A percentile compares a stretch with the other conserved stretches of the same genome.
Conservation (phyloP, 1,140 invertebrate species). For the Diachasma alloeum region DNA sequence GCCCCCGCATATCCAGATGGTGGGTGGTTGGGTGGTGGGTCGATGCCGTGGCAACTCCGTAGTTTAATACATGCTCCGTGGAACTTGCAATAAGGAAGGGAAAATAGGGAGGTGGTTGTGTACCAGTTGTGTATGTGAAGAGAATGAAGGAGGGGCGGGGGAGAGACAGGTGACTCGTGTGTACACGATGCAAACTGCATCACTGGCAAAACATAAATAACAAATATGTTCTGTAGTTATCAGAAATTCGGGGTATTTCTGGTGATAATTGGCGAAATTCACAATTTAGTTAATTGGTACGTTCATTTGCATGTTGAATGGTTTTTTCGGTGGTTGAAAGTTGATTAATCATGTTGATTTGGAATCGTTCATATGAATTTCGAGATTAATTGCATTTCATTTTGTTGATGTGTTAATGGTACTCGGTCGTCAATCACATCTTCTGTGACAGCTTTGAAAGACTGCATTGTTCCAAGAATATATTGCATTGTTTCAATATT, state of each 20-base stretch:
- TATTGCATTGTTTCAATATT: no score
- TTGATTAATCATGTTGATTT: neutral
- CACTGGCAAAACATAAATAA: neutral
- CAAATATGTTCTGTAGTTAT: neutral
- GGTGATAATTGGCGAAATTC: neutral
- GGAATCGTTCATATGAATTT: no score
- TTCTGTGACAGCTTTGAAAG: no score
- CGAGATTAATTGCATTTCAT: neutral
- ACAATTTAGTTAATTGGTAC: neutral
- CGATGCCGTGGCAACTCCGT: conserved; percentile 63
- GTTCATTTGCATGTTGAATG: neutral
- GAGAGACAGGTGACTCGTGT: conserved; percentile 10
- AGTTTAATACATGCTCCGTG: conserved; percentile 63
- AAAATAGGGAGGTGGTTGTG: conserved; percentile 38
- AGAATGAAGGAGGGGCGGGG: conserved; percentile 8
- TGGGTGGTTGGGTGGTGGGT: conserved; percentile 52
- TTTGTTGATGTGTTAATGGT: neutral
- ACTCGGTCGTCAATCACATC: no score
- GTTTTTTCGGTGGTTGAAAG: no score
- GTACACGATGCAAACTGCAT: conserved; percentile 11
- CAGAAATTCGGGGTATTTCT: neutral
- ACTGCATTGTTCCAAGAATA: no score
- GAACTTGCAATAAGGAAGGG: conserved; percentile 64
- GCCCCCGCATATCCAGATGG: conserved; percentile 59
- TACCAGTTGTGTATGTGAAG: conserved; percentile 8